phyloP scores from a whole-genome alignment of 2,797 vertebrate species.

The Potorous gilbertii region DNA sequence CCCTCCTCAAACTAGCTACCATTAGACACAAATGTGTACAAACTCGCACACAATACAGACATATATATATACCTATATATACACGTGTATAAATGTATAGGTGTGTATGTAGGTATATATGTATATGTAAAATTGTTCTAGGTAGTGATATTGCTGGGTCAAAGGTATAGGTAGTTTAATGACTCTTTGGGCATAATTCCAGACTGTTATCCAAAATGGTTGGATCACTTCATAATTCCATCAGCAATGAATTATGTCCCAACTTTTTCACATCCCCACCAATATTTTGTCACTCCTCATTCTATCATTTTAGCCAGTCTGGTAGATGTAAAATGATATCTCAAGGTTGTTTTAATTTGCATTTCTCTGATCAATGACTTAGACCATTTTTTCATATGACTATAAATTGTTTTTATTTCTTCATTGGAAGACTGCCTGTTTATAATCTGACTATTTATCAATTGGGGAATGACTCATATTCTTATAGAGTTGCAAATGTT shows the following conservation, averaged over 20 bases:
- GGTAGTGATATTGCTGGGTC: not conserved
- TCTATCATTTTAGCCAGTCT: not conserved
- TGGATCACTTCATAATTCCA: not conserved
- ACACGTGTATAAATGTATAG: too few relatives aligned
- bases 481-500: not conserved
- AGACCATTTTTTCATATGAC: not conserved
- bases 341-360: not conserved
- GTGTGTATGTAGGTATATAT: too few relatives aligned
- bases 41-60: too few relatives aligned
- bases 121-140: too few relatives aligned
- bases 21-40: too few relatives aligned
- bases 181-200: not conserved
- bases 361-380: not conserved
- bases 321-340: too few relatives aligned
- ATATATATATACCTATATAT: too few relatives aligned
- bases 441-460: not conserved
- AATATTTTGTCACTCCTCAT: not conserved
- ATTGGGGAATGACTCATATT: not conserved
- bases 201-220: not conserved
- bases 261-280: not conserved
- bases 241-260: not conserved
- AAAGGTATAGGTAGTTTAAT: not conserved
- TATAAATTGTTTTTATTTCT: not conserved
- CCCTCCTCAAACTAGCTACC: too few relatives aligned
- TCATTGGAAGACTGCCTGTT: too few relatives aligned